Evolutionary conservation across 1,140 invertebrate species (phyloP).

Genomic region (Cyrtorhinus lividipennis): DNA sequence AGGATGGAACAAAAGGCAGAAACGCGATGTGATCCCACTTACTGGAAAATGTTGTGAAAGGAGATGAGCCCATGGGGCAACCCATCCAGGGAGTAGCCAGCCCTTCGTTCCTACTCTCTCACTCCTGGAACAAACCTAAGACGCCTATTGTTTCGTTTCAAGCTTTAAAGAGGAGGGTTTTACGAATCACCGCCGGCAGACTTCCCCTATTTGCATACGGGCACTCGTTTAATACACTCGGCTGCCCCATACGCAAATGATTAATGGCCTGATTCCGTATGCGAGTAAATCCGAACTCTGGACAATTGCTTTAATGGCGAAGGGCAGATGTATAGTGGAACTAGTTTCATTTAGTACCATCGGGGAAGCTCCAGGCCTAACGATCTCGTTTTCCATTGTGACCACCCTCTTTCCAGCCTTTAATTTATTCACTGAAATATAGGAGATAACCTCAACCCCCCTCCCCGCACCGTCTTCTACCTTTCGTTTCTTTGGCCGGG

Average conservation of each 20-base stretch:
- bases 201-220: slow-evolving; percentile 13
- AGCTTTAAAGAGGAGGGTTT: background rate
- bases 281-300: slow-evolving; percentile 18
- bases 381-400: slow-evolving; percentile 16
- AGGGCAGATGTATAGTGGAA: slow-evolving; percentile 16
- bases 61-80: too few relatives aligned
- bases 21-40: too few relatives aligned
- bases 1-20: too few relatives aligned
- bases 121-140: too few relatives aligned
- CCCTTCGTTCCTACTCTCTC: too few relatives aligned
- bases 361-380: slow-evolving; percentile 7
- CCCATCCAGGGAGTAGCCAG: too few relatives aligned
- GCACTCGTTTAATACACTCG: slow-evolving; percentile 14
- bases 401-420: slow-evolving; percentile 3
- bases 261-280: slow-evolving; percentile 19
- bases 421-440: slow-evolving; percentile 16
- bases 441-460: background rate
- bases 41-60: too few relatives aligned
- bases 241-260: slow-evolving; percentile 12
- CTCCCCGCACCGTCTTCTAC: background rate
- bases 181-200: background rate
- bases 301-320: slow-evolving; percentile 18
- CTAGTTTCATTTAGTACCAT: slow-evolving; percentile 17
- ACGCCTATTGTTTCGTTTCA: slow-evolving; percentile 11
- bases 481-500: too few relatives aligned